Evolutionary conservation across 2,113 vertebrate genomes (phyloP).

Genomic region (Archilochus colubris): DNA sequence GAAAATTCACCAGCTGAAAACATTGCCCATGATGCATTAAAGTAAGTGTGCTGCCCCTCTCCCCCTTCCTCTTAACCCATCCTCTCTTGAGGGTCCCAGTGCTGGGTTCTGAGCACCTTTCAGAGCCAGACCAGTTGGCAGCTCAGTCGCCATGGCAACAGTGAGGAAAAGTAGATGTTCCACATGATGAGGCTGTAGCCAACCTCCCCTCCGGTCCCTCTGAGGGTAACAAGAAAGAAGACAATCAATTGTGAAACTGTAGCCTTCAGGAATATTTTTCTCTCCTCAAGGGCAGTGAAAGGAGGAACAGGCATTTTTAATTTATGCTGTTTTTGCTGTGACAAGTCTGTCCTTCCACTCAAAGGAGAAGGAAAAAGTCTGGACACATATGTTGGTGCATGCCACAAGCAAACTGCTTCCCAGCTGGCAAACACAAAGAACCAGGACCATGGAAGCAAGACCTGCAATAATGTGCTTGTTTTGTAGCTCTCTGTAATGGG

Average conservation of each 20-base stretch:
- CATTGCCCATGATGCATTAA: background rate
- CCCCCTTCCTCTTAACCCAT: background rate
- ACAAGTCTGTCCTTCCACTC: background rate
- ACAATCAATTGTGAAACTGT: background rate
- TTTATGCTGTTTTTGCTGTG: background rate
- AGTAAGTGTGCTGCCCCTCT: background rate
- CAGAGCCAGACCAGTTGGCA: background rate
- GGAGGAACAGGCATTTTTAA: background rate
- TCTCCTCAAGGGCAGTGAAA: background rate
- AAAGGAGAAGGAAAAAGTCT: background rate
- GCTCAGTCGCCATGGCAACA: slow-evolving; percentile 28
- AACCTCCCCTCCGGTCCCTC: background rate
- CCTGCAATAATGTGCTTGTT: background rate
- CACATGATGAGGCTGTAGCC: slow-evolving; percentile 23
- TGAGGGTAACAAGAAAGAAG: slow-evolving; percentile 6
- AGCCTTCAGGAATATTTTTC: slow-evolving; percentile 12
- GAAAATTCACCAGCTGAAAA: slow-evolving; percentile 35
- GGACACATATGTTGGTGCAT: background rate
- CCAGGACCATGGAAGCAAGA: background rate
- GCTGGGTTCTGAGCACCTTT: background rate
- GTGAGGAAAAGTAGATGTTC: slow-evolving; percentile 14
- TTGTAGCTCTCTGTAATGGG: background rate
- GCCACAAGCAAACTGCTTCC: background rate
- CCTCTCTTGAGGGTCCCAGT: background rate
- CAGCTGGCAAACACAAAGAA: background rate